Evolutionary conservation across 2,113 vertebrate genomes (phyloP).

Genomic region (Podarcis cretensis): DNA sequence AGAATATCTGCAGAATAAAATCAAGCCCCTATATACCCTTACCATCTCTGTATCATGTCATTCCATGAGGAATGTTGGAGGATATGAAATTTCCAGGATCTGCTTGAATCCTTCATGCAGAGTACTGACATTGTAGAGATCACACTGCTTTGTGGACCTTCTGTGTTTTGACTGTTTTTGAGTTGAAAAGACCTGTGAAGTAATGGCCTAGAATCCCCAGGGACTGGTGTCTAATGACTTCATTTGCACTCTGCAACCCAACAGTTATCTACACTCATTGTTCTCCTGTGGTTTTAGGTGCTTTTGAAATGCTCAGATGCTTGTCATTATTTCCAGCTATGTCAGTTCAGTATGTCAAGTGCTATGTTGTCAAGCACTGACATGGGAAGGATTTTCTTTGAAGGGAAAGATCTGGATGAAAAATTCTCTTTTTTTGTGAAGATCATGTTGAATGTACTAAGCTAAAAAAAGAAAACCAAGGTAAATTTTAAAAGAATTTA

Average conservation of each 20-base stretch:
- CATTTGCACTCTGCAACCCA: slow-evolving; percentile 11
- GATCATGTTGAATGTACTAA: not conserved
- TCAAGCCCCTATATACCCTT: no score
- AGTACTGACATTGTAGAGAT: no score
- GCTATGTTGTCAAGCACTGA: not conserved
- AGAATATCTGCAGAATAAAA: no score
- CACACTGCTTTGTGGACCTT: not conserved
- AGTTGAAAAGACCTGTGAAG: not conserved
- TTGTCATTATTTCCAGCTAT: slow-evolving; percentile 13
- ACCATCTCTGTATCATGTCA: no score
- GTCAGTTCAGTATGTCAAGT: not conserved
- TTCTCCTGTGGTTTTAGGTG: slow-evolving; percentile 16
- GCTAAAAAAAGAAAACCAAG: slow-evolving; percentile 12
- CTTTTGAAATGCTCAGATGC: slow-evolving; percentile 30
- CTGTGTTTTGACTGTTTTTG: not conserved
- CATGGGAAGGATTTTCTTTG: not conserved
- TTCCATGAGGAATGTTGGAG: no score
- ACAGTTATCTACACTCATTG: not conserved
- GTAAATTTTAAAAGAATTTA: not conserved
- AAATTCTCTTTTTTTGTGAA: not conserved
- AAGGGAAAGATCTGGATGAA: not conserved
- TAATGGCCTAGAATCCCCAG: not conserved
- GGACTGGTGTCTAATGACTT: not conserved
- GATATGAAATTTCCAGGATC: no score
- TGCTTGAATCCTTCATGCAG: no score